Evolutionary conservation across 2,113 vertebrate species (phyloP).

Genomic region (Enhydra lutris): DNA sequence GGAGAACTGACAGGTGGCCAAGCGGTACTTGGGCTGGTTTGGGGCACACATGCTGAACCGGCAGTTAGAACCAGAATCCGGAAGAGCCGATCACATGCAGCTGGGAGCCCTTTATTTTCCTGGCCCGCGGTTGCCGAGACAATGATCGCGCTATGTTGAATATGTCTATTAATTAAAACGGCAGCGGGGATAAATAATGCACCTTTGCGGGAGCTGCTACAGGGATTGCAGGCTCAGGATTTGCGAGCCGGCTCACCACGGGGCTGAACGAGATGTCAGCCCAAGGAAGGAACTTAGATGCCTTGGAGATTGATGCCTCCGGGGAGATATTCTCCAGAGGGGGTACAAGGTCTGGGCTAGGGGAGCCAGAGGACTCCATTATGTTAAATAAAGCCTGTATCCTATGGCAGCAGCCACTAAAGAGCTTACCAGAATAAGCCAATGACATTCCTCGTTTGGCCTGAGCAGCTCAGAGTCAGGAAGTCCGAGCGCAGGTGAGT

Average conservation of each 20-base stretch:
- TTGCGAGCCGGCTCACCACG: neutral
- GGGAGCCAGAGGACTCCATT: constrained; percentile 48
- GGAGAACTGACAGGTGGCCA: constrained; percentile 75
- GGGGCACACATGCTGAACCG: constrained; percentile 64
- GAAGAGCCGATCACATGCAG: neutral
- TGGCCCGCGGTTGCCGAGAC: constrained; percentile 22
- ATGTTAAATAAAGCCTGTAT: constrained; percentile 32
- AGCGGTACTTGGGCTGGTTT: constrained; percentile 37
- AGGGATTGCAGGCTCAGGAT: constrained; percentile 8
- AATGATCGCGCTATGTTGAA: constrained; percentile 19
- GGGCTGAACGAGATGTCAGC: constrained; percentile 50
- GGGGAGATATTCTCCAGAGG: constrained; percentile 49
- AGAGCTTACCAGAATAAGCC: constrained; percentile 66
- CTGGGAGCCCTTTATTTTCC: constrained; percentile 47
- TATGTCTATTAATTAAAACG: constrained; percentile 34
- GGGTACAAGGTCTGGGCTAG: constrained; percentile 31
- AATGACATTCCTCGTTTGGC: constrained; percentile 60
- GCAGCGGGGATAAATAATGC: constrained; percentile 51
- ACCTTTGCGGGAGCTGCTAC: constrained; percentile 33
- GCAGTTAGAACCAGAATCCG: constrained; percentile 53
- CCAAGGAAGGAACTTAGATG: constrained; percentile 50
- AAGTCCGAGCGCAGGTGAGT: constrained; percentile 74
- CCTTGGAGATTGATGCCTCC: constrained; percentile 59
- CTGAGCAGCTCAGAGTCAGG: constrained; percentile 59
- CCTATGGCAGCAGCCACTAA: constrained; percentile 16